phyloP scores from a whole-genome alignment of 2,888 invertebrate genomes.

The Atethmia centrago region DNA sequence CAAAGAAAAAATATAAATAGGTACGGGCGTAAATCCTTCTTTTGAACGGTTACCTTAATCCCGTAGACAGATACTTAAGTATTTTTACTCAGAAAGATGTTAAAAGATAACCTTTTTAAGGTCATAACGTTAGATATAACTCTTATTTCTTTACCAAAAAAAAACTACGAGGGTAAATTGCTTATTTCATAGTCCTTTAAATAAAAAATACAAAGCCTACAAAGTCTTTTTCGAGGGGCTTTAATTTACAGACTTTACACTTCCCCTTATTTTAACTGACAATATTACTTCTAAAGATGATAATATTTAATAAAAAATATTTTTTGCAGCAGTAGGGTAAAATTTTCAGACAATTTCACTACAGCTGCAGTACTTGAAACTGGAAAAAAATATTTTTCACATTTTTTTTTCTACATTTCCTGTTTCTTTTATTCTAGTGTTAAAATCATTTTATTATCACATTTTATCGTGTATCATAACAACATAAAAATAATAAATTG shows the following conservation, averaged over 20 bases:
- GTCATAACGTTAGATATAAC: not conserved
- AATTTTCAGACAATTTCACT: not conserved
- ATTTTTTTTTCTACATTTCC: no score
- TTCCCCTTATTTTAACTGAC: not conserved
- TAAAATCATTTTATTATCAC: not conserved
- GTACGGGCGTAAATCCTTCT: constrained; percentile 20
- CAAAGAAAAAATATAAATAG: constrained; percentile 9
- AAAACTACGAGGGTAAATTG: not conserved
- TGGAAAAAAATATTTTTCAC: not conserved
- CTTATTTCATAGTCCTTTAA: not conserved
- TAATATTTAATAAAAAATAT: not conserved
- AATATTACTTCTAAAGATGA: constrained; percentile 9
- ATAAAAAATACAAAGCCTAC: constrained; percentile 11
- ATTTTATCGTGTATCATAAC: not conserved
- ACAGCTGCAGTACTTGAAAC: no score
- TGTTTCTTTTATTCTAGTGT: not conserved
- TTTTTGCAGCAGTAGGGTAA: not conserved
- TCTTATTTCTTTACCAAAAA: not conserved
- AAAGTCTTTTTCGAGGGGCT: not conserved
- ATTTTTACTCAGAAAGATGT: not conserved
- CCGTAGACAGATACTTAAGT: not conserved
- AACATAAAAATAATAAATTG: not conserved
- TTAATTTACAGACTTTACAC: constrained; percentile 8
- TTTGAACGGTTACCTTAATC: constrained; percentile 18
- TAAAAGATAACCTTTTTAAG: not conserved